Percentiles rank a stretch among this genome's conserved stretches.
Conservation (phyloP, 2,888 invertebrate species). For the Unio delphinus region DNA sequence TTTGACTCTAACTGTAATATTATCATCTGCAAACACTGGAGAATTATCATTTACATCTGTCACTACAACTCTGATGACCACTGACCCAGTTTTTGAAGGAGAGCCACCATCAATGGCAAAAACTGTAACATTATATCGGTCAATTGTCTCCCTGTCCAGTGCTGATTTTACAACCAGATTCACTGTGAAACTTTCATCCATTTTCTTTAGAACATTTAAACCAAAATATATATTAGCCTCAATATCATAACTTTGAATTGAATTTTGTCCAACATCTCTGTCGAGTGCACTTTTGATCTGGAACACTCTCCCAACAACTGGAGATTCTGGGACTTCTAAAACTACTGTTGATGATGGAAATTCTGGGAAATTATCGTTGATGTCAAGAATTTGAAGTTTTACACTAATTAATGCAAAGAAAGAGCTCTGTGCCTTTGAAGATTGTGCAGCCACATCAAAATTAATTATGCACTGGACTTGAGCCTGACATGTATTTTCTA, state of each 20-base stretch:
- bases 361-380: constrained; percentile 36
- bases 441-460: constrained; percentile 1
- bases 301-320: background rate
- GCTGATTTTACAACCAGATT: constrained; percentile 7
- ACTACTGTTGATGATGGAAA: constrained; percentile 13
- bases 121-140: constrained; percentile 15
- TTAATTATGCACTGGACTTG: background rate
- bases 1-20: constrained; percentile 3
- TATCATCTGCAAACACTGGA: constrained; percentile 6
- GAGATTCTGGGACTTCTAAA: constrained; percentile 4
- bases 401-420: constrained; percentile 32
- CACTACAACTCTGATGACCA: constrained; percentile 3
- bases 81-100: constrained; percentile 1
- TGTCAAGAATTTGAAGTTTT: constrained; percentile 29
- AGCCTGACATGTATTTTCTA: background rate
- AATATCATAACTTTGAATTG: constrained; percentile 5
- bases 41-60: constrained; percentile 13
- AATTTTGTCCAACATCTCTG: constrained; percentile 6
- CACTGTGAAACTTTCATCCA: constrained; percentile 13
- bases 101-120: constrained; percentile 12
- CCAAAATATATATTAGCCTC: constrained; percentile 2
- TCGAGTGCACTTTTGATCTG: constrained; percentile 6
- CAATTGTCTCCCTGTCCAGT: constrained; percentile 20
- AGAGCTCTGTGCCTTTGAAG: constrained; percentile 1
- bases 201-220: constrained; percentile 1